These are phyloP conservation scores for Denticeps clupeoides DNA, from an alignment of 2,797 vertebrate genomes.

Conservation along the genomic window DNA sequence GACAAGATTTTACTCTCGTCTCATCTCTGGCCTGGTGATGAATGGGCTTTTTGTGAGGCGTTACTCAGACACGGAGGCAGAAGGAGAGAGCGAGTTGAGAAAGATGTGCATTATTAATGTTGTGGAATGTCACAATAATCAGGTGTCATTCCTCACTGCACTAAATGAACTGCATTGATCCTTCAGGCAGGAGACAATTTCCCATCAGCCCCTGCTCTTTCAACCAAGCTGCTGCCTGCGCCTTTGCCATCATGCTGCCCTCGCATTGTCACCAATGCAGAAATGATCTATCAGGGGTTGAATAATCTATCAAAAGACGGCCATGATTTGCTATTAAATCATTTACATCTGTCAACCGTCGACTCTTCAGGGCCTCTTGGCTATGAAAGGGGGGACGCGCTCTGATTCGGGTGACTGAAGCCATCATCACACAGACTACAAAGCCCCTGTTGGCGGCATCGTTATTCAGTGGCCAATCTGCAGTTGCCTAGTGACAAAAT, in stretches of 20 bases:
- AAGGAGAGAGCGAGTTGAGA: slow-evolving; percentile 25
- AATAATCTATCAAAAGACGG: slow-evolving; percentile 44
- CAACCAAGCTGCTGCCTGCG: no score
- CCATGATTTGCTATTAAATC: slow-evolving; percentile 18
- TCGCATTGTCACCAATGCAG: slow-evolving; percentile 41
- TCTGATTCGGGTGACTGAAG: slow-evolving; percentile 36
- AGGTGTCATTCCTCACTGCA: slow-evolving; percentile 52
- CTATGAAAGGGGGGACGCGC: no score
- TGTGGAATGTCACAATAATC: slow-evolving; percentile 54
- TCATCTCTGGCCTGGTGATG: no score
- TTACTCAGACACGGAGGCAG: no score
- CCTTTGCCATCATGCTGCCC: no score
- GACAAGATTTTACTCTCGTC: no score
- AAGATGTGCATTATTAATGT: slow-evolving; percentile 41
- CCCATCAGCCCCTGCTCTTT: slow-evolving; percentile 37
- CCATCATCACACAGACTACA: slow-evolving; percentile 26
- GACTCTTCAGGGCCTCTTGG: no score
- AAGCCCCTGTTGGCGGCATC: slow-evolving; percentile 26
- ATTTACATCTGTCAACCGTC: slow-evolving; percentile 35
- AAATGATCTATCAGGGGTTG: slow-evolving; percentile 35
- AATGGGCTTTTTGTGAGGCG: no score
- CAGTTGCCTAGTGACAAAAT: neutral
- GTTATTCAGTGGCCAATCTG: neutral
- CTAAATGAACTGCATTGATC: slow-evolving; percentile 57
- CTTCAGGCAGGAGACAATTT: slow-evolving; percentile 49